These are phyloP conservation scores for Xestia xanthographa DNA, from an alignment of 2,888 invertebrate genomes.

Conservation along the genomic window DNA sequence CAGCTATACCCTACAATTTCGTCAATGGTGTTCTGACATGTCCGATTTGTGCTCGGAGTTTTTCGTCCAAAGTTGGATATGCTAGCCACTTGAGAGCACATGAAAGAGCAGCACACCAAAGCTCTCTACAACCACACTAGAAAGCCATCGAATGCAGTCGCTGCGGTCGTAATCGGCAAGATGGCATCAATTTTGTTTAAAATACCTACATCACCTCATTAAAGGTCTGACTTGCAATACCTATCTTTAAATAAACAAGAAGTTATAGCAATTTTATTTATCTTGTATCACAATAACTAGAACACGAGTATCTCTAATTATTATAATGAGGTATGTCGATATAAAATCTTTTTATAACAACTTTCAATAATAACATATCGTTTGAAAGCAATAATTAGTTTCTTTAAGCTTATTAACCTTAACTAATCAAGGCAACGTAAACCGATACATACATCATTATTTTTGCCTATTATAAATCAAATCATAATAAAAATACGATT, in stretches of 20 bases:
- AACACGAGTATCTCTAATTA: constrained; percentile 4
- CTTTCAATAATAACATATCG: background rate
- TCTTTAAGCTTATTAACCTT: constrained; percentile 3
- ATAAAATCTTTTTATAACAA: constrained; percentile 15
- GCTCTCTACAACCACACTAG: no score
- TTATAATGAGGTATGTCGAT: background rate
- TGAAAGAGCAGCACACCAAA: no score
- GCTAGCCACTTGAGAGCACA: no score
- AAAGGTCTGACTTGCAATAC: no score
- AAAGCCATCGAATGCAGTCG: no score
- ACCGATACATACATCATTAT: constrained; percentile 9
- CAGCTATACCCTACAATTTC: no score
- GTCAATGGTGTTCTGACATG: no score
- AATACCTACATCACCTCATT: no score
- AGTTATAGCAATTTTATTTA: background rate
- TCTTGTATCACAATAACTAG: background rate
- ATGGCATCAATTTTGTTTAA: no score
- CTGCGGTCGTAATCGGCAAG: no score
- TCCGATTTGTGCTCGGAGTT: no score
- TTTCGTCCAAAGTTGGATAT: no score
- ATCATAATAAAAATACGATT: constrained; percentile 20
- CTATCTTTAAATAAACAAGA: background rate
- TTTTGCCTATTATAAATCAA: constrained; percentile 26
- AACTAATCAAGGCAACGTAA: constrained; percentile 16
- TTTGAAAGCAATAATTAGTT: constrained; percentile 1